Conservation (phyloP, 2,888 invertebrate genomes). For the Camponotus fellah region DNA sequence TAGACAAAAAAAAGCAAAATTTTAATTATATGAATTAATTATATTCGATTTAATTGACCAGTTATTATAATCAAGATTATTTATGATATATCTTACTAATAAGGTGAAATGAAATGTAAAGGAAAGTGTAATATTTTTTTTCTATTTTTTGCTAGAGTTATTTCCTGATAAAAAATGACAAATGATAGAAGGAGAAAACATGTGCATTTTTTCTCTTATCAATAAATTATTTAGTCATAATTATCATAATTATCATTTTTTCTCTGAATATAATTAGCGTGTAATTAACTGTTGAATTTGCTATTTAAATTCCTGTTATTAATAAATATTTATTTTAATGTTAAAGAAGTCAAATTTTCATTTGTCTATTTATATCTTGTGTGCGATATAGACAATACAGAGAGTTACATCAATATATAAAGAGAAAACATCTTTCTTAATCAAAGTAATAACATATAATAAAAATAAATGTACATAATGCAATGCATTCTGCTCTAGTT, state of each 20-base stretch:
- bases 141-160: background rate
- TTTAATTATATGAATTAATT: background rate
- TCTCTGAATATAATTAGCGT: background rate
- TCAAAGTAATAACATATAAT: background rate
- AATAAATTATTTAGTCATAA: no score
- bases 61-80: conserved; percentile 1
- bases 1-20: background rate
- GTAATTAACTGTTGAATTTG: background rate
- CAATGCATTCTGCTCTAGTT: background rate
- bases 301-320: background rate
- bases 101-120: background rate
- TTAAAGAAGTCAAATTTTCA: background rate
- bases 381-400: background rate
- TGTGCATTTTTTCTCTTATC: background rate
- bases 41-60: background rate
- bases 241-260: no score
- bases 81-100: background rate
- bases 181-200: background rate
- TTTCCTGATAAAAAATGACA: background rate
- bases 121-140: background rate
- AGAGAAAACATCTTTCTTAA: background rate
- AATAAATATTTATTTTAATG: background rate
- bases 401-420: no score
- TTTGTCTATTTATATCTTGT: background rate
- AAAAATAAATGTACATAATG: conserved; percentile 16